Percentiles rank a stretch among this genome's conserved stretches.
Evolutionary conservation across 35 echinoderm and acorn worm species (phyloP).

Genomic region (Lytechinus pictus): DNA sequence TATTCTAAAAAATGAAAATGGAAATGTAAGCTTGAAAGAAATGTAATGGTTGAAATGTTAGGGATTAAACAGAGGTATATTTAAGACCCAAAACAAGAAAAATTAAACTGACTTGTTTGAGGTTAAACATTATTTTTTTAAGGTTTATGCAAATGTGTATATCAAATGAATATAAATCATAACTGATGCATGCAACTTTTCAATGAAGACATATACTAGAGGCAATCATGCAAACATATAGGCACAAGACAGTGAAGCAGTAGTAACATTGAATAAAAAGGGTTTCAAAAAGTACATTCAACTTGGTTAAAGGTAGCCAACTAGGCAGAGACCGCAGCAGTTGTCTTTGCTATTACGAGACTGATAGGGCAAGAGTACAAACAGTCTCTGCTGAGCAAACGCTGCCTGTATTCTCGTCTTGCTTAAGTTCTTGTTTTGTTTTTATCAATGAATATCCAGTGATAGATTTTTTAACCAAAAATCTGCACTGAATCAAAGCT

Average conservation of each 20-base stretch:
- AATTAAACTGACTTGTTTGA: not conserved
- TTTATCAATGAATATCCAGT: too few species aligned
- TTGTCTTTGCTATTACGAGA: too few species aligned
- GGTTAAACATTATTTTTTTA: not conserved
- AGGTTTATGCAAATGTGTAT: not conserved
- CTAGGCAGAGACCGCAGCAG: too few species aligned
- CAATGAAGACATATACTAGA: not conserved
- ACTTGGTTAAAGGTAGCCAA: not conserved
- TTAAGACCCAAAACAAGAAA: not conserved
- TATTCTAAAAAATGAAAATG: not conserved
- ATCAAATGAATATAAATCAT: not conserved
- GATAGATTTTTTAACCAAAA: too few species aligned
- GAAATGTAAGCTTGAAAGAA: not conserved
- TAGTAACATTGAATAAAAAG: not conserved
- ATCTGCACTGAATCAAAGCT: too few species aligned
- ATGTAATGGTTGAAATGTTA: not conserved
- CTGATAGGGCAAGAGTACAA: too few species aligned
- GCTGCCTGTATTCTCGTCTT: too few species aligned
- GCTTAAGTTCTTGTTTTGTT: too few species aligned
- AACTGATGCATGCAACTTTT: not conserved
- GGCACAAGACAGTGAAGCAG: not conserved
- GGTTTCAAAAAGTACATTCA: not conserved
- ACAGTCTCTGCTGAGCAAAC: too few species aligned
- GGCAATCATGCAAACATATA: not conserved
- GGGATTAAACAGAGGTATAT: not conserved